phyloP scores from a whole-genome alignment of 2,888 invertebrate genomes.

The Aradus depressus region DNA sequence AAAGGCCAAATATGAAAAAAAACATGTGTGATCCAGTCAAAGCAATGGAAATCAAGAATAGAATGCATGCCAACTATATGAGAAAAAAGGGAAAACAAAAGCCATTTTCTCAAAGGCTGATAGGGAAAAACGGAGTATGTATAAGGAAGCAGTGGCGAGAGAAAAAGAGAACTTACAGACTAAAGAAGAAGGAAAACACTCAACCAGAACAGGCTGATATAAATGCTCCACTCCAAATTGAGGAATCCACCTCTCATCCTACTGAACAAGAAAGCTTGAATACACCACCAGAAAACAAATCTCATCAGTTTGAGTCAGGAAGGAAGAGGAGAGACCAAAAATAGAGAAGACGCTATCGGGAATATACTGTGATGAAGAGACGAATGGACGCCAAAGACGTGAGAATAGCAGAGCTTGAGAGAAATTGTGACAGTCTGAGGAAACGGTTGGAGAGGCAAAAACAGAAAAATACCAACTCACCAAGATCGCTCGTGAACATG shows the following conservation, averaged over 20 bases:
- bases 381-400: not conserved
- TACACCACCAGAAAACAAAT: not conserved
- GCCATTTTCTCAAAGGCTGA: slow-evolving; percentile 1
- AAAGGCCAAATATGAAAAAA: too few species aligned
- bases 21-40: too few species aligned
- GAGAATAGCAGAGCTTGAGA: slow-evolving; percentile 1
- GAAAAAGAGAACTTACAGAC: slow-evolving; percentile 5
- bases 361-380: not conserved
- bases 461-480: not conserved
- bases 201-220: too few species aligned
- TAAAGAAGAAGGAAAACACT: not conserved
- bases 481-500: not conserved
- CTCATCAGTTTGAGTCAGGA: not conserved
- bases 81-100: slow-evolving; percentile 5
- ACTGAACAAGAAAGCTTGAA: not conserved
- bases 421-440: not conserved
- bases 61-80: too few species aligned
- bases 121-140: not conserved
- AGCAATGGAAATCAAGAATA: too few species aligned
- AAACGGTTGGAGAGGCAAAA: not conserved
- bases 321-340: not conserved
- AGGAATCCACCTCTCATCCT: not conserved
- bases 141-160: slow-evolving; percentile 6
- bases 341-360: not conserved
- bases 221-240: too few species aligned